Evolutionary conservation across 2,797 vertebrate genomes (phyloP).

Genomic region (Rhinella marina): DNA sequence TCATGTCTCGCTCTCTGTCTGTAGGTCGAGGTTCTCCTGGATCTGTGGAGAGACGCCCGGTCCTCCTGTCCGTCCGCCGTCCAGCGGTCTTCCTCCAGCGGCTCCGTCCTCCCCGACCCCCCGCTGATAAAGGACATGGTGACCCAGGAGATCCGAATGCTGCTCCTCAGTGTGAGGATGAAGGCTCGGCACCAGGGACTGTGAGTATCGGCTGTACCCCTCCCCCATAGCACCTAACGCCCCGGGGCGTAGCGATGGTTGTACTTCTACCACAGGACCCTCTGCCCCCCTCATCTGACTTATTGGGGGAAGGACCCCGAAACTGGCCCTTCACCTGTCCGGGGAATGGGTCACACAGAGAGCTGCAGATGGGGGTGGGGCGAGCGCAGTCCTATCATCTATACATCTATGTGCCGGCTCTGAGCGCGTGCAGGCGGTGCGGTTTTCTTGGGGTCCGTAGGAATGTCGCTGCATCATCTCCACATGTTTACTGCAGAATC

Average conservation of each 20-base stretch:
- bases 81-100: conserved; percentile 5
- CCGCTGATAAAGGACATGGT: conserved; percentile 74
- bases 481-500: neutral
- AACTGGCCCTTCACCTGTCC: neutral
- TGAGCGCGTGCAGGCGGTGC: too few species aligned
- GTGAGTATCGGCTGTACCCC: conserved; percentile 63
- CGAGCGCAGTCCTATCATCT: too few species aligned
- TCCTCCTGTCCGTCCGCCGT: conserved; percentile 30
- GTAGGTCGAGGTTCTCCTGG: conserved; percentile 71
- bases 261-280: too few species aligned
- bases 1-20: conserved; percentile 25
- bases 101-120: conserved; percentile 73
- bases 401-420: too few species aligned
- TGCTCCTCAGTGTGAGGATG: conserved; percentile 72
- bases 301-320: too few species aligned
- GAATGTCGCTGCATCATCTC: neutral
- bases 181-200: conserved; percentile 74
- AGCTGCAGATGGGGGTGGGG: too few species aligned
- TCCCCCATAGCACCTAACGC: too few species aligned
- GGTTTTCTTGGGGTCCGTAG: too few species aligned
- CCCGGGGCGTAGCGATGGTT: too few species aligned
- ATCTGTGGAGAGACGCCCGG: conserved; percentile 69
- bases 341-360: too few species aligned
- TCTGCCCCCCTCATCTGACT: too few species aligned
- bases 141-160: conserved; percentile 75